Conservation (phyloP, 92 coral and sea anemone species). For the Porites lobata region DNA sequence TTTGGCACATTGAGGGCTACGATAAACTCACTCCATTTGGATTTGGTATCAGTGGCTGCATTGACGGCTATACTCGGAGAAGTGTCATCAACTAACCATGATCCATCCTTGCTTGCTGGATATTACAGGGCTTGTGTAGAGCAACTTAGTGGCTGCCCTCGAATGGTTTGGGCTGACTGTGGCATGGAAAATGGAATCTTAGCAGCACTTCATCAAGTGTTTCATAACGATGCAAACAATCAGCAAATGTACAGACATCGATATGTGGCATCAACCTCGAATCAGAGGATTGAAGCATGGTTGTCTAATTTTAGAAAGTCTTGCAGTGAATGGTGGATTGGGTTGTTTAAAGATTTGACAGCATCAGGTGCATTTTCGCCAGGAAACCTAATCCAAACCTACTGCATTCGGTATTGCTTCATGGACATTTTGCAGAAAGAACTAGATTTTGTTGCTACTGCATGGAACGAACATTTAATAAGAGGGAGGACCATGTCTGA, state of each 20-base stretch:
- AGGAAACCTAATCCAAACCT: no score
- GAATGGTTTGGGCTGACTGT: constrained; percentile 55
- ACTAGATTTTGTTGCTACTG: constrained; percentile 24
- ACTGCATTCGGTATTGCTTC: no score
- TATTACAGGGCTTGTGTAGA: no score
- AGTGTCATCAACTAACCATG: no score
- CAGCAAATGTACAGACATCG: constrained; percentile 42
- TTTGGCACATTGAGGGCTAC: constrained; percentile 49
- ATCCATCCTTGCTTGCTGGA: no score
- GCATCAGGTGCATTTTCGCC: neutral
- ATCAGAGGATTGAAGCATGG: neutral
- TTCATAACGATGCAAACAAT: neutral
- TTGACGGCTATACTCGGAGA: constrained; percentile 58
- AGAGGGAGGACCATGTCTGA: constrained; percentile 17
- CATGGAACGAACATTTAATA: constrained; percentile 41
- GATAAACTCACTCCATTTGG: constrained; percentile 29
- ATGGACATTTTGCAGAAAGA: constrained; percentile 19
- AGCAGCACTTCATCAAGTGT: constrained; percentile 49
- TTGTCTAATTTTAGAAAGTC: no score
- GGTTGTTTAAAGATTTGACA: constrained; percentile 34
- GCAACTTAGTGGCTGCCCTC: neutral
- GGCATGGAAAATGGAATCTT: constrained; percentile 45
- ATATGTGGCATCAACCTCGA: constrained; percentile 31
- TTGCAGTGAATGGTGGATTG: neutral
- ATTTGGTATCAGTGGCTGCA: constrained; percentile 18